phyloP scores from a whole-genome alignment of 1,140 invertebrate species.

The Pissodes strobi region DNA sequence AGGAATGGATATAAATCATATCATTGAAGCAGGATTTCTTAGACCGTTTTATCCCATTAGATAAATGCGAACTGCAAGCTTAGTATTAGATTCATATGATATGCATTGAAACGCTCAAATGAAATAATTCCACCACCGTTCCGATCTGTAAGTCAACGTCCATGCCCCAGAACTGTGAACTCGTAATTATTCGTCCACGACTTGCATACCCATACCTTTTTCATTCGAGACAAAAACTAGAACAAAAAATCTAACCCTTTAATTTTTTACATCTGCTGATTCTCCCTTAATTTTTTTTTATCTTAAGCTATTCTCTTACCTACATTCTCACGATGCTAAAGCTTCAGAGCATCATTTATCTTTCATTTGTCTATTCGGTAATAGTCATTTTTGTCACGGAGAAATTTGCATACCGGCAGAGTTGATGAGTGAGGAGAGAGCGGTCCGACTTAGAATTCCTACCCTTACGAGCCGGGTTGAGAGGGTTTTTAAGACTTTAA shows the following conservation, averaged over 20 bases:
- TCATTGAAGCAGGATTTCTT: too few relatives aligned
- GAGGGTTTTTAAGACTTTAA: neutral
- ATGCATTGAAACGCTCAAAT: too few relatives aligned
- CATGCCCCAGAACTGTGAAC: too few relatives aligned
- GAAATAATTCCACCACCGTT: too few relatives aligned
- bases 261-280: constrained; percentile 36
- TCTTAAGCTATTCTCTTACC: constrained; percentile 32
- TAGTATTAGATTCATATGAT: too few relatives aligned
- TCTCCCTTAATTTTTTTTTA: constrained; percentile 38
- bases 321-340: constrained; percentile 39
- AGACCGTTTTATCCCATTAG: too few relatives aligned
- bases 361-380: constrained; percentile 42
- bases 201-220: constrained; percentile 12
- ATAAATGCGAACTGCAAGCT: too few relatives aligned
- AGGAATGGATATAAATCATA: too few relatives aligned
- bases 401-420: constrained; percentile 37
- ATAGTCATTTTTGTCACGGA: constrained; percentile 41
- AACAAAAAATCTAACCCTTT: constrained; percentile 33
- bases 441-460: constrained; percentile 1
- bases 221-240: constrained; percentile 27
- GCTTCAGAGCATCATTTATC: constrained; percentile 38
- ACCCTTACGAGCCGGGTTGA: constrained; percentile 2
- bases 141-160: too few relatives aligned
- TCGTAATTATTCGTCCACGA: too few relatives aligned
- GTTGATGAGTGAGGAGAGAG: constrained; percentile 33